Evolutionary conservation across 2,113 vertebrate species (phyloP).

Genomic region (Canis aureus): DNA sequence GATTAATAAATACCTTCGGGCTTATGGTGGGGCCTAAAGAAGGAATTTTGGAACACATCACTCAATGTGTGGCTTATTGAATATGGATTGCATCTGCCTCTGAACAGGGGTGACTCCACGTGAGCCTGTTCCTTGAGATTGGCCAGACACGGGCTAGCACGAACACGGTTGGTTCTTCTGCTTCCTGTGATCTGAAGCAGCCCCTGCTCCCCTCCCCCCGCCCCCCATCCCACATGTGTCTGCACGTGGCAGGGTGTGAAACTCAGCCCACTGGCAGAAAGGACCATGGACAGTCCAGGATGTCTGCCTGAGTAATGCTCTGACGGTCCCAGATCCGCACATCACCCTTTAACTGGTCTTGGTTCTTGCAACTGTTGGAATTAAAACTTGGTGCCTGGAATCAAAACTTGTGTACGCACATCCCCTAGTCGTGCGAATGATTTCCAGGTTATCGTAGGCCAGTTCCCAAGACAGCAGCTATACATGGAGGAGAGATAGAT

Average conservation of each 20-base stretch:
- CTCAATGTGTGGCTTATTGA: no score
- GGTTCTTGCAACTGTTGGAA: neutral
- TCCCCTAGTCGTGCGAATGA: rapidly evolving
- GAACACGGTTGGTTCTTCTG: neutral
- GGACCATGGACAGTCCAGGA: neutral
- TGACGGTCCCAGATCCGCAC: rapidly evolving
- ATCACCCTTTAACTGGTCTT: neutral
- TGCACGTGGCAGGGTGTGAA: rapidly evolving
- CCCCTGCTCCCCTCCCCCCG: rapidly evolving
- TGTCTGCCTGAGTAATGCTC: no score
- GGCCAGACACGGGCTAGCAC: neutral
- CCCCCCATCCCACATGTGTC: rapidly evolving
- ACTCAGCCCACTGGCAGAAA: neutral
- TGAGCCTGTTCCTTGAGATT: neutral
- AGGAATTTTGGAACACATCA: neutral
- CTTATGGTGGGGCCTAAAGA: neutral
- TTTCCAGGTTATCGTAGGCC: neutral
- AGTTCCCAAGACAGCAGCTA: neutral
- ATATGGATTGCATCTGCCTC: neutral
- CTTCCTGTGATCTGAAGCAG: neutral
- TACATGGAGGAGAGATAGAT: neutral
- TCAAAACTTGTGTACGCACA: no score
- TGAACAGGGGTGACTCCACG: neutral
- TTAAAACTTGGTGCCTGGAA: neutral
- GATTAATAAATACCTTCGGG: neutral